Evolutionary conservation across 2,888 invertebrate genomes (phyloP), one percentile per base, ranked within the genome.

Genomic region (Pachliopta kotzebuea): DNA sequence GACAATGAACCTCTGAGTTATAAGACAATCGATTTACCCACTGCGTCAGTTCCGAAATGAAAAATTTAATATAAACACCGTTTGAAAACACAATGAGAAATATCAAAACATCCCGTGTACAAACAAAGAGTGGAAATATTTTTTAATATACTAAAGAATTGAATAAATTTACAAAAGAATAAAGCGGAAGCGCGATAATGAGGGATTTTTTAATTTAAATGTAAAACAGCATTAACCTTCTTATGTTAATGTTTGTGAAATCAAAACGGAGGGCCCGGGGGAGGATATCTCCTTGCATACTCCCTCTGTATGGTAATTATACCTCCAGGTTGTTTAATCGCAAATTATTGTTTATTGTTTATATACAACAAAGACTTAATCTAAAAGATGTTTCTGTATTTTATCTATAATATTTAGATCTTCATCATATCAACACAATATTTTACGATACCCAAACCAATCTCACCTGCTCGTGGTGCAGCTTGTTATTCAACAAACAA

Each of bases 161-260:
- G 20, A 20, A 50, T 50, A 21, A 50, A 50, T 50, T 50, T 50
- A 11, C 50, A 21, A n/a, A 21, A 21, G 21, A 21, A 50, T 21
- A 50, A n/a, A 50, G 50, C 50, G 50, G 20, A 20, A 11, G n/a
- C 7, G 50, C 50, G 50, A 20, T 50, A 50, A 50, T 50, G 50
- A 50, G 20, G 21, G 1, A 21, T 20, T 50, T 50, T 45, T 50
- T 50, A 50, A 50, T 50, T 50, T 50, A 50, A 50, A 50, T 50
- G 50, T 50, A 50, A 50, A 50, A 50, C 50, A 50, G 50, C 21
- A 21, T 50, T 50, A 50, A 50, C 50, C 50, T 50, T 9, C n/a
- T 50, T 50, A 50, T 50, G 50, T 50, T 50, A 50, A 50, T 50
- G 50, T 50, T 11, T 14, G 50, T 20, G 50, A 50, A 50, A 50